Evolutionary conservation across 1,140 invertebrate genomes (phyloP).

Genomic region (Latrodectus geometricus): DNA sequence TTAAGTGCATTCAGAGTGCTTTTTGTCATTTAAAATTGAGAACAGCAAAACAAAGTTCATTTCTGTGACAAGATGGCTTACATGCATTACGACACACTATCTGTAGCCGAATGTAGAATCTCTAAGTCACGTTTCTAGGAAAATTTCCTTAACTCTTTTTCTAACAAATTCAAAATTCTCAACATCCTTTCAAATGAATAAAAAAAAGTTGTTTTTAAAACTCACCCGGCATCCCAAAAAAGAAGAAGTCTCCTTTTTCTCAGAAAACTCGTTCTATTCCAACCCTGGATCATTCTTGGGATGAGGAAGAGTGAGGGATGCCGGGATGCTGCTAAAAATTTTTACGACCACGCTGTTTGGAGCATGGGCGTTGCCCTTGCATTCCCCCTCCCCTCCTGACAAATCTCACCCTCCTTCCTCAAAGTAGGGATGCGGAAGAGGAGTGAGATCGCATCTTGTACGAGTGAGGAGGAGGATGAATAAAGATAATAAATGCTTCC

Average conservation of each 20-base stretch:
- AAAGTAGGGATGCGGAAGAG: slow-evolving; percentile 27
- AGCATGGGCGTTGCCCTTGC: slow-evolving; percentile 35
- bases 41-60: too few relatives aligned
- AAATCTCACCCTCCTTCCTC: background rate
- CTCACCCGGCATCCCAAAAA: slow-evolving; percentile 21
- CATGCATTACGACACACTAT: too few relatives aligned
- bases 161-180: background rate
- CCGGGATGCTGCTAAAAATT: slow-evolving; percentile 47
- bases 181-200: slow-evolving; percentile 1
- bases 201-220: slow-evolving; percentile 18
- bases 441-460: background rate
- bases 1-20: too few relatives aligned
- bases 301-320: slow-evolving; percentile 28
- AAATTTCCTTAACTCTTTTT: background rate
- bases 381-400: slow-evolving; percentile 1
- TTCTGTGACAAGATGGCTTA: too few relatives aligned
- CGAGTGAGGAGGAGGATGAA: background rate
- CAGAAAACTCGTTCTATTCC: slow-evolving; percentile 21
- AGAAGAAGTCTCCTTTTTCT: slow-evolving; percentile 26
- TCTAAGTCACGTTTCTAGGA: too few relatives aligned
- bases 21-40: too few relatives aligned
- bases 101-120: too few relatives aligned
- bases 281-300: slow-evolving; percentile 8
- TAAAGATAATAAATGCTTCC: slow-evolving; percentile 6
- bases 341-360: slow-evolving; percentile 24